phyloP scores from a whole-genome alignment of 2,888 invertebrate species.

The Hydropsyche betteni region DNA sequence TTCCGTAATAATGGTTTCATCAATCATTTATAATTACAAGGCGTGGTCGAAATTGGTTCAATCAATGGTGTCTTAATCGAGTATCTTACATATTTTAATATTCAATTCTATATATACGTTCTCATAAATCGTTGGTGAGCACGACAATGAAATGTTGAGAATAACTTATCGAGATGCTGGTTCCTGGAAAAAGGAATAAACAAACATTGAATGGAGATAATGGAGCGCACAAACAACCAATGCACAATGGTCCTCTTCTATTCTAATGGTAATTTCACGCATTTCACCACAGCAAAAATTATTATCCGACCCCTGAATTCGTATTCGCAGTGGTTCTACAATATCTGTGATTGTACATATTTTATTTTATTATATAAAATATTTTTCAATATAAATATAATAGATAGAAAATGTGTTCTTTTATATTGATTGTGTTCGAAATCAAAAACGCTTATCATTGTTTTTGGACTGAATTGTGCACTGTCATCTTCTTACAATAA shows the following conservation, averaged over 20 bases:
- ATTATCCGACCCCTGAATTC: conserved; percentile 35
- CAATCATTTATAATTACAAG: too few relatives aligned
- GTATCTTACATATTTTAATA: too few relatives aligned
- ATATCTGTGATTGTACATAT: not conserved
- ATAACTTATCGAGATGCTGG: conserved; percentile 18
- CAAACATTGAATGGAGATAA: conserved; percentile 40
- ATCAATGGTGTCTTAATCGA: too few relatives aligned
- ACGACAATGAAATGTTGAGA: conserved; percentile 15
- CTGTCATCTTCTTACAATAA: too few relatives aligned
- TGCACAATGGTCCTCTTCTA: conserved; percentile 45
- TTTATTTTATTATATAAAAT: too few relatives aligned
- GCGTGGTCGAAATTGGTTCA: too few relatives aligned
- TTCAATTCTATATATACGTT: too few relatives aligned
- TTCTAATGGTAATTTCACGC: conserved; percentile 50
- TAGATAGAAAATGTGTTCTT: not conserved
- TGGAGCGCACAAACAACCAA: conserved; percentile 37
- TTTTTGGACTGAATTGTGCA: too few relatives aligned
- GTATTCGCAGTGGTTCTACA: conserved; percentile 33
- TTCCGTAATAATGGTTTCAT: too few relatives aligned
- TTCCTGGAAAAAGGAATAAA: conserved; percentile 42
- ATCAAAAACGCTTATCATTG: not conserved
- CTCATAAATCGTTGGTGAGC: too few relatives aligned
- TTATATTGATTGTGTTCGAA: conserved; percentile 1
- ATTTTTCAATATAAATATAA: too few relatives aligned
- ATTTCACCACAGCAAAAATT: conserved; percentile 48